Evolutionary conservation across 2,797 vertebrate species (phyloP), one percentile per base, ranked within the genome.

Genomic region (Lithobates pipiens): DNA sequence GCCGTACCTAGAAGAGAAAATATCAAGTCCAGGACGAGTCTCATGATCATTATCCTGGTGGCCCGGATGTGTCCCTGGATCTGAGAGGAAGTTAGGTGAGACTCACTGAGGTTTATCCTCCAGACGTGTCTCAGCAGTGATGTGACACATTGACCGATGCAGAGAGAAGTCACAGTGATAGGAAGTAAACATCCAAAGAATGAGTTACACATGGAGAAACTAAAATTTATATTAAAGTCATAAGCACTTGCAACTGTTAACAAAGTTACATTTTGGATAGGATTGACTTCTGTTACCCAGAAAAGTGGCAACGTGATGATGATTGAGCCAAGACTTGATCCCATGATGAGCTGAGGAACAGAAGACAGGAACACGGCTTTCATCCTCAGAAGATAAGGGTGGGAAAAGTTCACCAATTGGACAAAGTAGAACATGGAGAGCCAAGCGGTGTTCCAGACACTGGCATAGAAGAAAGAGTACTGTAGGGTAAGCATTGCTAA

Each of bases 71-170:
- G 61, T 8, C 61, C 61, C 8, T 65, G 61, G 61, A 65, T 23
- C 61, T 65, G 61, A 65, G 61, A 65, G 2, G 61, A 25, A 0
- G 61, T 8, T 23, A 65, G 7, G 21, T 65, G 61, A 25, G 61
- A 65, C 1, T 65, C 61, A 13, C 61, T 11, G 21, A 65, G 61
- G 23, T 65, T 65, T 65, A 65, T 65, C 61, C 61, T 65, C 21
- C n/a, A 25, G n/a, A 65, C n/a, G 23, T 65, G 61, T 65, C 61
- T 65, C 61, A 65, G 21, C 61, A 65, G 61, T 10, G 61, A 23
- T 10, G n/a, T 65, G 61, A 65, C 36, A 73, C 71, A 73, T 39
- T 44, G 71, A 73, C 71, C 39, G 21, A 44, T 73, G 39, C 8
- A 73, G 71, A 74, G 21, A 27, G 2, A 44, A 46, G 23, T 46